These are phyloP conservation scores for Ricordea florida DNA, from an alignment of 92 coral and sea anemone species.

Conservation along the genomic window DNA sequence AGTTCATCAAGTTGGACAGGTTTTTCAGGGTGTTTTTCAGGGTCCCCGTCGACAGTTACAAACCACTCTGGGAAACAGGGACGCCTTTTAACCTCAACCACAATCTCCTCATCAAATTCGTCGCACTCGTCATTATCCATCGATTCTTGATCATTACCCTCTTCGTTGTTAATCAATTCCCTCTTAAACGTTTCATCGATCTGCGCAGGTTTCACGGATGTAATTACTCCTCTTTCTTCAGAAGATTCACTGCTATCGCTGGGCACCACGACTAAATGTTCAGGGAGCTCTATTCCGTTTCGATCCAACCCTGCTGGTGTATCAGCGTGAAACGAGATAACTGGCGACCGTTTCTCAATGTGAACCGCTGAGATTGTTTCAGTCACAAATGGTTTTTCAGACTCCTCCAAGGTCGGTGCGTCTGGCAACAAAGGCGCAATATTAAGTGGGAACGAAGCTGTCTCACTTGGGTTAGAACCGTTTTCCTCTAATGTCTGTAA, in stretches of 20 bases:
- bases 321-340: conserved; percentile 7
- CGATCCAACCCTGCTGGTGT: conserved; percentile 7
- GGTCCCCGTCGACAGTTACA: neutral
- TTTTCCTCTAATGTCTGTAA: no score
- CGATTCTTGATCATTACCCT: neutral
- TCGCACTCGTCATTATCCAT: neutral
- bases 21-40: neutral
- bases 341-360: conserved; percentile 5
- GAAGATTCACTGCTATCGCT: neutral
- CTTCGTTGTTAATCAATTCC: neutral
- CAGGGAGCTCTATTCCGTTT: neutral
- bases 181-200: neutral
- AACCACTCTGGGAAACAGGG: conserved; percentile 18
- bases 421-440: neutral
- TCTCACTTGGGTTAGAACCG: neutral
- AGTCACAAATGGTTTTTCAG: neutral
- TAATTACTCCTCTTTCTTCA: neutral
- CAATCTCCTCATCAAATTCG: conserved; percentile 8
- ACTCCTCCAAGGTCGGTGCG: neutral
- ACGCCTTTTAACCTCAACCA: conserved; percentile 9
- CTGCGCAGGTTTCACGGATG: neutral
- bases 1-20: neutral
- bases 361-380: conserved; percentile 9
- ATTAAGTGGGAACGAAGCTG: neutral
- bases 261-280: neutral